phyloP scores from a whole-genome alignment of 2,888 invertebrate species.

The Zygogramma bicolorata region DNA sequence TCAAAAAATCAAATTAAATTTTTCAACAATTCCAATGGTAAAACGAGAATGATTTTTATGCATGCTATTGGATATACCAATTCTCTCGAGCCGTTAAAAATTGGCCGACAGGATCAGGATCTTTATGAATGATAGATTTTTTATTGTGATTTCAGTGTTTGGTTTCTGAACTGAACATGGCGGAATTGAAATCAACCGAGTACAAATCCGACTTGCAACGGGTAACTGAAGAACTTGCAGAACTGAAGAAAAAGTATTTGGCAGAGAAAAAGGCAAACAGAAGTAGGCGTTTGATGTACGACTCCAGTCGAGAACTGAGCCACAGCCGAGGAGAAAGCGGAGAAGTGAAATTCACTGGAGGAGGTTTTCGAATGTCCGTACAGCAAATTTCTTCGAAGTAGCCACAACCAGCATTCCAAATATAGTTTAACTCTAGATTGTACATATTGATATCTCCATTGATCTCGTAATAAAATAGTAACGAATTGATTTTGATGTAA shows the following conservation, averaged over 20 bases:
- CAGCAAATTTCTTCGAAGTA: slow-evolving; percentile 51
- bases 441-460: neutral
- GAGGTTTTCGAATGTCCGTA: slow-evolving; percentile 69
- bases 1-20: no score
- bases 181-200: slow-evolving; percentile 77
- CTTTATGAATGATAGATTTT: no score
- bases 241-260: slow-evolving; percentile 77
- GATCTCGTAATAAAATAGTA: neutral
- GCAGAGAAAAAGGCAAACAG: slow-evolving; percentile 68
- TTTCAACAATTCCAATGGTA: no score
- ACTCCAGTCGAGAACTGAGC: slow-evolving; percentile 49
- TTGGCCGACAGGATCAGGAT: no score
- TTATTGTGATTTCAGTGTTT: slow-evolving; percentile 66
- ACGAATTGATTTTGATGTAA: neutral
- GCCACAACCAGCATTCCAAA: slow-evolving; percentile 25
- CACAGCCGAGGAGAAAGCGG: slow-evolving; percentile 38
- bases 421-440: slow-evolving; percentile 15
- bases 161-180: slow-evolving; percentile 80
- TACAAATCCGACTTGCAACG: slow-evolving; percentile 77
- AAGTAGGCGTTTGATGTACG: slow-evolving; percentile 43
- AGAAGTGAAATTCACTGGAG: slow-evolving; percentile 57
- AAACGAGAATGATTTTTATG: no score
- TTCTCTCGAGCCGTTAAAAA: no score
- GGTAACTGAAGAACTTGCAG: slow-evolving; percentile 73
- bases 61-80: no score